A percentile compares a stretch with the other conserved stretches of the same genome.
Evolutionary conservation across 2,797 vertebrate genomes (phyloP).

Genomic region (Hydrocynus forskahlii): DNA sequence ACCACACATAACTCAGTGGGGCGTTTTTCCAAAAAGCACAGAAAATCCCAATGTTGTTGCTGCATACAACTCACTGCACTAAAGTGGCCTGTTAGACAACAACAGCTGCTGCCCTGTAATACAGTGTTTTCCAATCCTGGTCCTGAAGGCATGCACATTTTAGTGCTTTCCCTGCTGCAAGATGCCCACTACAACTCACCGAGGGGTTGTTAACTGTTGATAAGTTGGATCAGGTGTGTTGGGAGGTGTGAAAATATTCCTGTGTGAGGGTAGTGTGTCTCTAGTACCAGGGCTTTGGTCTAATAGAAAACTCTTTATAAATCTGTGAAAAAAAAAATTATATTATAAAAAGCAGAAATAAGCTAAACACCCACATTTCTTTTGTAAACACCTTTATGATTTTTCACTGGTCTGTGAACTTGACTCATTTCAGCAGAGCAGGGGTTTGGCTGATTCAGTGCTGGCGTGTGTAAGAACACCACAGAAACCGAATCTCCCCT

Average conservation of each 20-base stretch:
- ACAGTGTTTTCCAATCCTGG: too few species aligned
- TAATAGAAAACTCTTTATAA: too few species aligned
- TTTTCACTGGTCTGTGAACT: not conserved
- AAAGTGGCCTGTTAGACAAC: not conserved
- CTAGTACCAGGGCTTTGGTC: too few species aligned
- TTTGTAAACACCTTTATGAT: not conserved
- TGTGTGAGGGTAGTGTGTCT: too few species aligned
- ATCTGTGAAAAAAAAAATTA: too few species aligned
- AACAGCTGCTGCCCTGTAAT: not conserved
- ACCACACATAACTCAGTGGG: not conserved
- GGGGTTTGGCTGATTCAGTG: slow-evolving; percentile 1
- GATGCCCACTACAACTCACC: too few species aligned
- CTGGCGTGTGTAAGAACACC: slow-evolving; percentile 8
- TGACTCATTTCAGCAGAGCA: not conserved
- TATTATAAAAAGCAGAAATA: too few species aligned
- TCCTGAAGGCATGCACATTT: too few species aligned
- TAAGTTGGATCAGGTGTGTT: too few species aligned
- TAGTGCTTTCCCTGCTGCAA: too few species aligned
- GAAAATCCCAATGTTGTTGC: not conserved
- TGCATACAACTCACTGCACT: not conserved
- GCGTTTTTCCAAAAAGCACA: not conserved
- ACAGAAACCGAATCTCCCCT: slow-evolving; percentile 17
- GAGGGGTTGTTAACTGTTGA: too few species aligned
- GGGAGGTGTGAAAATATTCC: too few species aligned
- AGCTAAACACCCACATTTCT: not conserved